Evolutionary conservation across 1,140 invertebrate species (phyloP).

Genomic region (Hylaeus anthracinus): DNA sequence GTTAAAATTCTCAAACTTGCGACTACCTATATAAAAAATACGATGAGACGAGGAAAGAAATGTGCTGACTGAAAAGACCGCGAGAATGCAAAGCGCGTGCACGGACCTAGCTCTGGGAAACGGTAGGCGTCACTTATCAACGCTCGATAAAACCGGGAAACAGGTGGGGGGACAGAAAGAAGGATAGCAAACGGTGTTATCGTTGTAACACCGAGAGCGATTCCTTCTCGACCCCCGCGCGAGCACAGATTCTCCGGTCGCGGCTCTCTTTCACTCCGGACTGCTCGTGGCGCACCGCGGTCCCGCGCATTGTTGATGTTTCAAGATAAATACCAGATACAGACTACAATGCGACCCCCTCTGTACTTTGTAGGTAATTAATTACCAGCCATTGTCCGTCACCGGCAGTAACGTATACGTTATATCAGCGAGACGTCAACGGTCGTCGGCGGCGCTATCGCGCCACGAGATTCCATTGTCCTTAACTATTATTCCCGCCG

Average conservation of each 20-base stretch:
- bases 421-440: conserved; percentile 72
- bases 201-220: not conserved
- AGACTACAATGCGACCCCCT: conserved; percentile 70
- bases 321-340: conserved; percentile 77
- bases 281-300: conserved; percentile 30
- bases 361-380: conserved; percentile 77
- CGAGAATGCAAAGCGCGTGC: conserved; percentile 14
- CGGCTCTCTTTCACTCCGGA: conserved; percentile 21
- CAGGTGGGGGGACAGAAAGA: not conserved
- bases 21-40: too few relatives aligned
- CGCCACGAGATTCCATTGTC: conserved; percentile 71
- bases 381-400: conserved; percentile 76
- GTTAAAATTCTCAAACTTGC: too few relatives aligned
- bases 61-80: conserved; percentile 17
- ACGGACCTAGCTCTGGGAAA: not conserved
- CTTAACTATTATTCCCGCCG: conserved; percentile 68
- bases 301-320: conserved; percentile 73
- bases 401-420: conserved; percentile 73
- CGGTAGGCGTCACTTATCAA: conserved; percentile 9
- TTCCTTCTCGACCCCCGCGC: not conserved
- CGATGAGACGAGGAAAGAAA: not conserved
- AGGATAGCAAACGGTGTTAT: not conserved
- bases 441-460: conserved; percentile 68
- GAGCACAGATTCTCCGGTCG: not conserved
- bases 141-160: conserved; percentile 8